phyloP scores from a whole-genome alignment of 2,113 vertebrate genomes.

The Tachysurus vachellii region DNA sequence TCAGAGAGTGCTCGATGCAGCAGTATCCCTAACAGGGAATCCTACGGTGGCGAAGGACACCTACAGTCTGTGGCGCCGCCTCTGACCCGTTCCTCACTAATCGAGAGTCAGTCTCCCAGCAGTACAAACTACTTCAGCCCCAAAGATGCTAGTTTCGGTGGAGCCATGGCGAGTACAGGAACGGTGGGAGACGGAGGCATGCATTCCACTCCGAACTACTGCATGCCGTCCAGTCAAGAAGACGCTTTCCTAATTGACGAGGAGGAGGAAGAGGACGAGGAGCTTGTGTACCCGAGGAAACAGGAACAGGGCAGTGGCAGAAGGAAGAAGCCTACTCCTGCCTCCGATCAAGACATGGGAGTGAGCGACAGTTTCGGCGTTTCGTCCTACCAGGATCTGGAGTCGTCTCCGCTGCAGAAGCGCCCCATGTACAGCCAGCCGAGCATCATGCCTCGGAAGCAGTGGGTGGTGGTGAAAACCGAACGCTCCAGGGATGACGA shows the following conservation, averaged over 20 bases:
- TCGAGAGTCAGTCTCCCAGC: conserved; percentile 71
- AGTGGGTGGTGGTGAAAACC: conserved; percentile 88
- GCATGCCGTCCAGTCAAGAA: conserved; percentile 71
- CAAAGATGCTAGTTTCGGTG: conserved; percentile 69
- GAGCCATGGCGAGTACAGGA: conserved; percentile 50
- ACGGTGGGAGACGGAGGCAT: conserved; percentile 56
- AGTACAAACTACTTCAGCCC: conserved; percentile 82
- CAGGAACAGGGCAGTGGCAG: conserved; percentile 63
- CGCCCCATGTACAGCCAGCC: conserved; percentile 77
- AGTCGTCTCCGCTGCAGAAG: conserved; percentile 60
- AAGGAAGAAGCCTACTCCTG: conserved; percentile 66
- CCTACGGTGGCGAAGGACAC: conserved; percentile 55
- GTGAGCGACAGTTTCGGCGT: conserved; percentile 80
- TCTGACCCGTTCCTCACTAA: conserved; percentile 67
- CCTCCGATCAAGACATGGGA: conserved; percentile 77
- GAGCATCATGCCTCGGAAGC: conserved; percentile 83
- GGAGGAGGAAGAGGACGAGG: conserved; percentile 66
- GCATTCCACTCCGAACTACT: conserved; percentile 73
- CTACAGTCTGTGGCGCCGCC: conserved; percentile 49
- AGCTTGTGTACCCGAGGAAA: conserved; percentile 68
- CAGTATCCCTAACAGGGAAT: conserved; percentile 40
- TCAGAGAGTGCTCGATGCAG: conserved; percentile 60
- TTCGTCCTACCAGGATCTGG: conserved; percentile 74
- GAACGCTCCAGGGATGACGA: conserved; percentile 82
- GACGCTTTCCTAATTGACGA: conserved; percentile 72